phyloP scores from a whole-genome alignment of 2,888 invertebrate species.

The Loripinus fragilis region DNA sequence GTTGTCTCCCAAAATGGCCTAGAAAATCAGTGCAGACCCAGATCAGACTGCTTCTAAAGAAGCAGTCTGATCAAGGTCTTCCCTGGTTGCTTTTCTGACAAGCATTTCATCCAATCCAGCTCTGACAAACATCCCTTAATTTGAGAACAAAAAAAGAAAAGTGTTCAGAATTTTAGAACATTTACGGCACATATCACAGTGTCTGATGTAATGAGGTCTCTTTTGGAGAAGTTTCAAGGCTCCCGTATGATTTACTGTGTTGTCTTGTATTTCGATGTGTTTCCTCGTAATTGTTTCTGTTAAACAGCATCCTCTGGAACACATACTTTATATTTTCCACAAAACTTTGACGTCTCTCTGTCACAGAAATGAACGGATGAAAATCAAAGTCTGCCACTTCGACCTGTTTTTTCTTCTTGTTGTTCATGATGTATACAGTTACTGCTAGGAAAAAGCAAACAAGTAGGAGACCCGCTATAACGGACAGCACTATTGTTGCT shows the following conservation, averaged over 20 bases:
- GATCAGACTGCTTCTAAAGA: no score
- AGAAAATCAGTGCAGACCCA: no score
- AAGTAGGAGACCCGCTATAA: slow-evolving; percentile 53
- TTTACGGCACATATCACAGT: slow-evolving; percentile 16
- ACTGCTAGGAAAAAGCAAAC: slow-evolving; percentile 40
- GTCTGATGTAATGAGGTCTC: background rate
- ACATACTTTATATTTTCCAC: background rate
- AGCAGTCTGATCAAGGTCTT: no score
- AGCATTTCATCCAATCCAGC: no score
- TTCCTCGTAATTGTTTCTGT: slow-evolving; percentile 3
- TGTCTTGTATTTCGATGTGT: background rate
- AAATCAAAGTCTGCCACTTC: slow-evolving; percentile 77
- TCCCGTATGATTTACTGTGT: background rate
- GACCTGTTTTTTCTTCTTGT: slow-evolving; percentile 52
- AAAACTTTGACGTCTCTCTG: background rate
- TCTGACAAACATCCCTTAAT: no score
- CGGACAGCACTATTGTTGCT: slow-evolving; percentile 47
- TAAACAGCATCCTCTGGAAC: slow-evolving; percentile 4
- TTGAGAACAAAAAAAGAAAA: no score
- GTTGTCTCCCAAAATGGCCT: no score
- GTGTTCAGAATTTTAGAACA: no score
- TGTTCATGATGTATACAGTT: slow-evolving; percentile 53
- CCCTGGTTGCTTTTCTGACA: no score
- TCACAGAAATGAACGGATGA: slow-evolving; percentile 60
- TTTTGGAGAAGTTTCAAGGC: background rate